Base-by-base conservation (phyloP, 1,140 invertebrate species). In the Muscidifurax raptorellus region DNA sequence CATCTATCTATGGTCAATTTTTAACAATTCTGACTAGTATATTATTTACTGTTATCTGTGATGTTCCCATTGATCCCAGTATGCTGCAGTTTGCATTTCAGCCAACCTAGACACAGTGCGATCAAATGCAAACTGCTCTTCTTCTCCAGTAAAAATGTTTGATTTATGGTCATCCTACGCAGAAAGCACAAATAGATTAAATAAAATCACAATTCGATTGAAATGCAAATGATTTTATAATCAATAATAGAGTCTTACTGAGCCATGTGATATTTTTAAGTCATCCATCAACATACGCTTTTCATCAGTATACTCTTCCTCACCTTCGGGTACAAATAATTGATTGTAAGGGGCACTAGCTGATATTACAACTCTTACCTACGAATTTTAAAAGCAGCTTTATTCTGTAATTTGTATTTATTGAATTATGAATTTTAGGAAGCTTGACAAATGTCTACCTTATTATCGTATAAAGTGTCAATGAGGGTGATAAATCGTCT, bases 111-210 rank as follows among this genome's bases (percentile, higher is more conserved):
- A 99, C 18, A 99, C 91, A 25, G 98, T 99, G 82, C 99, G 94
- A 87, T 99, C 97, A 92, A 98, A 99, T 12, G 99, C 98, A 94
- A 99, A 99, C 82, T 98, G 93, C 94, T 99, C 99, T 92, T 99
- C 99, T 91, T 99, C 97, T 0, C 98, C 98, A 32, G 97, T 99
- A 89, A 99, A 99, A 87, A 99, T 96, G 90, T 96, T 98, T 10
- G 97, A 96, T 85, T 94, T 94, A 59, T 95, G 93, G 89, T 95
- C 92, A 88, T 96, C 93, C 95, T 97, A 89, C 64, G 92, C 93
- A 89, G 79, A 86, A 75, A 86, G 74, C 44, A 36, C 25, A 12
- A 69, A 30, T 59, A 82, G n/a, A 40, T 64, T 81, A 82, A 72
- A 44, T 25, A 7, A n/a, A 67, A 25, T 75, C n/a, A n/a, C 5